Evolutionary conservation across 2,797 vertebrate genomes (phyloP).

Genomic region (Sebastes itinus): DNA sequence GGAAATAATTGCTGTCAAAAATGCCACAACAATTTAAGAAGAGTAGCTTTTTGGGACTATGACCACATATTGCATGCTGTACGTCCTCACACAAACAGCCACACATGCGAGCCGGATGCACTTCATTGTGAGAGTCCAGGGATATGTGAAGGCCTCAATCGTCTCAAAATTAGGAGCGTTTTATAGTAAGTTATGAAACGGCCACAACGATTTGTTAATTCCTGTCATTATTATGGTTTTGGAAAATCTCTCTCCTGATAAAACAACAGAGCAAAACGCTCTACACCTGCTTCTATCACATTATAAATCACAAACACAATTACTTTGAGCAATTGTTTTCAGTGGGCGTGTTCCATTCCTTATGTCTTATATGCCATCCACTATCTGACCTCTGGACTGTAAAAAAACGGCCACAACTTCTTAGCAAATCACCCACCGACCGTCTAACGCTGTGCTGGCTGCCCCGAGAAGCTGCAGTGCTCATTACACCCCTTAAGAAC

Average conservation of each 20-base stretch:
- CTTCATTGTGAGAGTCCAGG: not conserved
- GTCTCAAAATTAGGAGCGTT: not conserved
- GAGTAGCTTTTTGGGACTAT: slow-evolving; percentile 26
- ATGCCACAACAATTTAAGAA: slow-evolving; percentile 61
- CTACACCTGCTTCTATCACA: not conserved
- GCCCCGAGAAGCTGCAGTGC: not conserved
- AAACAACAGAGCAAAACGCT: not conserved
- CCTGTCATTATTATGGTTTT: not conserved
- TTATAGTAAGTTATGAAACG: not conserved
- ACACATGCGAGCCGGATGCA: not conserved
- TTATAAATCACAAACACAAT: not conserved
- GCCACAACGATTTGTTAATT: not conserved
- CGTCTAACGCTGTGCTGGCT: not conserved
- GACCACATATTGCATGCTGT: slow-evolving; percentile 14
- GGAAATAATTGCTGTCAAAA: slow-evolving; percentile 76
- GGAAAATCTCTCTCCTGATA: not conserved
- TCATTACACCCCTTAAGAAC: slow-evolving; percentile 10
- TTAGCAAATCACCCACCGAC: not conserved
- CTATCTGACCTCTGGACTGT: not conserved
- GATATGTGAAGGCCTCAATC: not conserved
- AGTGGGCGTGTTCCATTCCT: not conserved
- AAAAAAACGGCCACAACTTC: not conserved
- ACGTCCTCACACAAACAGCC: not conserved
- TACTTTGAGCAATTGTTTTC: not conserved
- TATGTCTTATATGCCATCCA: not conserved